Base-by-base conservation (phyloP, 2,888 invertebrate genomes). In the Limenitis camilla region DNA sequence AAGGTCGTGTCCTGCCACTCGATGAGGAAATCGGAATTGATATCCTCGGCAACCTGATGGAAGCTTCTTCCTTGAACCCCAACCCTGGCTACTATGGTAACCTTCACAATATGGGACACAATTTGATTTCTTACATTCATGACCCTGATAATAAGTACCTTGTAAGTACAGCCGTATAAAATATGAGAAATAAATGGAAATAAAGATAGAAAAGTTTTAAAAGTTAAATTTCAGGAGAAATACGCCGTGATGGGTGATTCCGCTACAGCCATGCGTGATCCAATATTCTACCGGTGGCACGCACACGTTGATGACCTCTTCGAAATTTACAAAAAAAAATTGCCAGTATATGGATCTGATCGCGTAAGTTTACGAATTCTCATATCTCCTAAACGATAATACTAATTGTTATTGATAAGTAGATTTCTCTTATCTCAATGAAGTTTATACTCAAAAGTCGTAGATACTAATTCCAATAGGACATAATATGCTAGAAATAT, bases 201-300 rank as follows among this genome's bases (percentile, higher is more conserved):
- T 19, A 19, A 3, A 2, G 19, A 19, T 19, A n/a, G n/a, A 19
- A 2, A 2, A 19, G 19, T 19, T 19, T 2, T 19, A 19, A 19
- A 19, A 19, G 19, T 19, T 19, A 19, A 19, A 19, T 19, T 19
- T 19, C 19, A 19, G 19, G 19, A 19, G 19, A 1, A 2, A 19
- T 19, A 19, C 19, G 19, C 2, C 19, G 92, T 94, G 31, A 95
- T 96, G 90, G 95, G 94, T 0, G 95, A 95, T 69, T 91, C 93
- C 0, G 90, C 94, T 0, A 95, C 95, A 0, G 94, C 95, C 0
- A 95, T 96, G 95, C 88, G 96, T 2, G 96, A 96, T 78, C 95
- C 96, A 0, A 81, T 93, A 11, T 96, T 96, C 88, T 96, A 95
- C 82, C 91, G 94, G 70, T 96, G 96, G 78, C 84, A 86, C 55